A percentile compares a stretch with the other conserved stretches of the same genome.
Conservation (phyloP, 64 coral and sea anemone genomes). For the Actinia tenebrosa region DNA sequence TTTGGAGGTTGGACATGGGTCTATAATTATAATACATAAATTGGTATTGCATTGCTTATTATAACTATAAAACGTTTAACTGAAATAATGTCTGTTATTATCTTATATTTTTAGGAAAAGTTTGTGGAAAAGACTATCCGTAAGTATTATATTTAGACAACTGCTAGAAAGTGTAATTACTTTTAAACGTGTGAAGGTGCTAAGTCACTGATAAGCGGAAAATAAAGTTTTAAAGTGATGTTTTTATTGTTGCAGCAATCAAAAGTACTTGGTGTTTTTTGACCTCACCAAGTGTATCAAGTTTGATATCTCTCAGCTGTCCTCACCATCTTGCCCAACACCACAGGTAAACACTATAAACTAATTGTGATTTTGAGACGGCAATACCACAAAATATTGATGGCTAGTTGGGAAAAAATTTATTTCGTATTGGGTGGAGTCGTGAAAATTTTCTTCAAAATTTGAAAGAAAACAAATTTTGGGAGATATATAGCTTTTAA, state of each 20-base stretch:
- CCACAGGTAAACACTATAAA: slow-evolving; percentile 55
- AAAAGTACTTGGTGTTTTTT: slow-evolving; percentile 83
- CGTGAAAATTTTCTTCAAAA: no score
- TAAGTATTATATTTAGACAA: slow-evolving; percentile 30
- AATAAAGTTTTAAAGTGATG: no score
- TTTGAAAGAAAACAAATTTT: no score
- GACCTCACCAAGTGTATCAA: slow-evolving; percentile 80
- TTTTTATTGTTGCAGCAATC: slow-evolving; percentile 37
- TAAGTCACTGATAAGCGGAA: no score
- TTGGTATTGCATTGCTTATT: neutral
- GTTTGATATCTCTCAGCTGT: slow-evolving; percentile 39
- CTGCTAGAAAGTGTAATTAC: neutral
- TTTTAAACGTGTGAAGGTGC: neutral
- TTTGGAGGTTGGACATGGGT: no score
- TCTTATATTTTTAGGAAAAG: slow-evolving; percentile 65
- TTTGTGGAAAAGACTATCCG: slow-evolving; percentile 68
- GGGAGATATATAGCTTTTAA: no score
- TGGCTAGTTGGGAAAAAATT: no score
- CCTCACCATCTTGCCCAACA: slow-evolving; percentile 59
- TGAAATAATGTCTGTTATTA: no score
- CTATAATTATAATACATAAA: no score
- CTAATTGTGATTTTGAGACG: no score
- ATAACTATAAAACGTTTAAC: neutral
- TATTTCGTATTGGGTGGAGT: no score
- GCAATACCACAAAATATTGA: no score